Evolutionary conservation across 2,113 vertebrate genomes (phyloP), one percentile per base, ranked within the genome.

Genomic region (Perca fluviatilis): DNA sequence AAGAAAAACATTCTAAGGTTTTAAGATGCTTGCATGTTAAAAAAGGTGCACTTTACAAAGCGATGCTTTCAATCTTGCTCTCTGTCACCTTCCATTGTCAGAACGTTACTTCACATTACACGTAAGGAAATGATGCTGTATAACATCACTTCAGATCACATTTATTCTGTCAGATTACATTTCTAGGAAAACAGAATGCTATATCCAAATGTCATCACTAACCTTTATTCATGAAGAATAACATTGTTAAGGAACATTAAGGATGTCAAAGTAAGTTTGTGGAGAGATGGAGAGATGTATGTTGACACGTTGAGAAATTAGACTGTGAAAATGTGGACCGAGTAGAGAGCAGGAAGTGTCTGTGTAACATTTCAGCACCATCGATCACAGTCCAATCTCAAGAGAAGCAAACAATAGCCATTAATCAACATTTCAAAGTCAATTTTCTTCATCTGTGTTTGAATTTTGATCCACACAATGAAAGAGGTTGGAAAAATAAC

Each of bases 1-100:
- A 46, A 76, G 49, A 72, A 88, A 79, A 87, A 66, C 43, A 76
- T 61, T 61, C 6, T 6, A 43, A 54, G 65, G 62, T 84, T 84
- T 83, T 82, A 63, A 68, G 68, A 80, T 64, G 51, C 12, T 54
- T 51, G 46, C 47, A 64, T 77, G 79, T 74, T 72, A 68, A 69
- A 68, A 51, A 57, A 77, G 51, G 56, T 68, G 6, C 63, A 57
- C 19, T 71, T 83, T 25, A 49, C 25, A 53, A 14, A 69, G 25
- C 1, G 3, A 49, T 64, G 25, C 13, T 68, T 3, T 27, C 15
- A 67, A 19, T 57, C 46, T 65, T 60, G 33, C 6, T 40, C 46
- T 70, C 7, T 21, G 5, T 30, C 33, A 46, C 10, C 2, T 5
- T 6, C 21, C 54, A 50, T n/a, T 63, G 15, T 84, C 18, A 66